Conservation (phyloP, 2,113 vertebrate species). For the Isichthys henryi region DNA sequence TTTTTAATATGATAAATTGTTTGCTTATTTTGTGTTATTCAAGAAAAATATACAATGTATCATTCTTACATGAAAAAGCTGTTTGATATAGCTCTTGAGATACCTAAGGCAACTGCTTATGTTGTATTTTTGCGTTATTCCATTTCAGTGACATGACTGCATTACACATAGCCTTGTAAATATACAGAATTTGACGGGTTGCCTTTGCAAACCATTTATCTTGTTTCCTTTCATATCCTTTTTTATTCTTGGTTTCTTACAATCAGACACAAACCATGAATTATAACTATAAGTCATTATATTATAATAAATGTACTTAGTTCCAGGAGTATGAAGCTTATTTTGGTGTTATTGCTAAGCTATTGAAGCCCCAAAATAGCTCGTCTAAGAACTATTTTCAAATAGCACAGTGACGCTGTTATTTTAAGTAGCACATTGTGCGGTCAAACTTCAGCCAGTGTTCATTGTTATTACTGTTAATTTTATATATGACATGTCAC, state of each 20-base stretch:
- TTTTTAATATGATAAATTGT: slow-evolving; percentile 9
- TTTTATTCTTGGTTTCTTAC: slow-evolving; percentile 11
- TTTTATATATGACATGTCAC: slow-evolving; percentile 17
- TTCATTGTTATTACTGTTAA: slow-evolving; percentile 16
- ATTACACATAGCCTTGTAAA: slow-evolving; percentile 10
- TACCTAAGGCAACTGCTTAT: background rate
- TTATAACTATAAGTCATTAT: background rate
- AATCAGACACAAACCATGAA: background rate
- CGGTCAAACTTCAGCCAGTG: slow-evolving; percentile 6
- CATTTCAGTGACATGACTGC: background rate
- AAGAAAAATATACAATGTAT: slow-evolving; percentile 18
- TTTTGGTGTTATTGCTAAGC: slow-evolving; percentile 10
- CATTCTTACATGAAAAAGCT: slow-evolving; percentile 7
- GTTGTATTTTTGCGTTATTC: slow-evolving; percentile 1
- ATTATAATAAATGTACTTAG: background rate
- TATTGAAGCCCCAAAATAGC: background rate
- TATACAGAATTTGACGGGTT: slow-evolving; percentile 1
- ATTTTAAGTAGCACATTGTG: slow-evolving; percentile 12
- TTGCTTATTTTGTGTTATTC: slow-evolving; percentile 12
- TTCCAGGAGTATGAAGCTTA: slow-evolving; percentile 7
- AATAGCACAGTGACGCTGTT: slow-evolving; percentile 14
- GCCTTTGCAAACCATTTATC: background rate
- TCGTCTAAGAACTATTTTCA: background rate
- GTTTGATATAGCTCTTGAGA: slow-evolving; percentile 5
- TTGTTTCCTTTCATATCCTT: background rate